Percentiles rank a stretch among this genome's conserved stretches.
These are phyloP conservation scores for Serilophus lunatus DNA, from an alignment of 2,113 vertebrate species.

Conservation along the genomic window DNA sequence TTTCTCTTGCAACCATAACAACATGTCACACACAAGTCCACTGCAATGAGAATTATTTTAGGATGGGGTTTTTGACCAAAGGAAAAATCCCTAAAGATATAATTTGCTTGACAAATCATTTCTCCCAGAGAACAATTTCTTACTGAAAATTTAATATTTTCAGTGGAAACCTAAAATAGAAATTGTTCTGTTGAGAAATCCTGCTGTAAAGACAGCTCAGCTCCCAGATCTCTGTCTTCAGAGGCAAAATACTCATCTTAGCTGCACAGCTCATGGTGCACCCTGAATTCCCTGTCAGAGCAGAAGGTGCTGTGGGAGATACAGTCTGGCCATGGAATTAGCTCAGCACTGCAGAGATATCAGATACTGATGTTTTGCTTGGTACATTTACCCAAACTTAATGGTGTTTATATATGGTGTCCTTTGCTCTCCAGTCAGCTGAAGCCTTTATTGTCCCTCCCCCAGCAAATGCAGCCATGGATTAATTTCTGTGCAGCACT, in stretches of 20 bases:
- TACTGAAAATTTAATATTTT: not conserved
- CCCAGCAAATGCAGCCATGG: not conserved
- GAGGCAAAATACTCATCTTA: accelerated
- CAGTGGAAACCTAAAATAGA: not conserved
- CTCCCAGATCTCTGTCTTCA: not conserved
- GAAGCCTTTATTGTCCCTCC: not conserved
- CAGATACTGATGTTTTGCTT: not conserved
- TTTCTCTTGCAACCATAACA: not conserved
- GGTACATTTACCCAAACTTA: too few species aligned
- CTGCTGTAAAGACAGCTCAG: not conserved
- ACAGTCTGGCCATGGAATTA: not conserved
- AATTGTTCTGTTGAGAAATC: not conserved
- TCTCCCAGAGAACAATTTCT: not conserved
- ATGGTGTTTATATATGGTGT: accelerated
- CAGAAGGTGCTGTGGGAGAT: not conserved
- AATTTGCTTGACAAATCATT: not conserved
- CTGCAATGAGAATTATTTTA: not conserved
- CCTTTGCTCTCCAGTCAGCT: not conserved
- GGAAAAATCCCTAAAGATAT: not conserved
- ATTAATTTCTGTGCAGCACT: not conserved
- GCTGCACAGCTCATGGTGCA: not conserved
- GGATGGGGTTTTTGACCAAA: not conserved
- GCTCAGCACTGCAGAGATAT: not conserved
- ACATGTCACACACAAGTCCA: not conserved
- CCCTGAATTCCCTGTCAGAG: not conserved